Base-by-base conservation (phyloP, 2,888 invertebrate genomes). In the Ormia ochracea region DNA sequence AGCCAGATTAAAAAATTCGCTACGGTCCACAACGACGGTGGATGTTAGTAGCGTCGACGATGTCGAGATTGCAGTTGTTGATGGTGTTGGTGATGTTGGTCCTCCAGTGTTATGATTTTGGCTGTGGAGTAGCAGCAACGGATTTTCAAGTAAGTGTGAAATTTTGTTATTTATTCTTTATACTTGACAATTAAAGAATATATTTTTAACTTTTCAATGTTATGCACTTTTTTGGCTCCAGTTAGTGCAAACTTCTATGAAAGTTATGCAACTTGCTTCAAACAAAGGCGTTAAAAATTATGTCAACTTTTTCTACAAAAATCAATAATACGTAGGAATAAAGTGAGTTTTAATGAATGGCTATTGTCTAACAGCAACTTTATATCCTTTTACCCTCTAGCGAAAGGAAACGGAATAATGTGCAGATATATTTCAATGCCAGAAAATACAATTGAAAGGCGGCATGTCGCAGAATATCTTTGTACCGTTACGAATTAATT, bases 1-100 rank as follows among this genome's bases (percentile, higher is more conserved):
- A 84, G 89, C 89, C 89, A 90, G 88, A 87, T 86, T 90, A 87
- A 87, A 88, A 87, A 86, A 86, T 61, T 87, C 87, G 81, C 83
- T 85, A 83, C 86, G 86, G 76, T 88, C 88, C 84, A 85, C 84
- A 81, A 83, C 84, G 83, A 72, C 78, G 65, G 72, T 77, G 52
- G 78, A 81, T 63, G 82, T 52, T 70, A 84, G 83, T 70, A 82
- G 73, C 75, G 78, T 54, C 68, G 75, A 63, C 43, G 56, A 31
- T 78, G 74, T 72, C n/a, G 86, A 58, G 45, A 50, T n/a, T 9
- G 72, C 56, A 33, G 26, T 26, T 48, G 56, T 56, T 56, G 61
- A 68, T 68, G 68, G 36, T 21, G 73, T 58, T 66, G 74, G 74
- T 6, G 74, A 70, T 54, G 82, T 84, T 50, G 84, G 82, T 65